Base-by-base conservation (phyloP, 2,888 invertebrate species). In the Orthosia incerta region DNA sequence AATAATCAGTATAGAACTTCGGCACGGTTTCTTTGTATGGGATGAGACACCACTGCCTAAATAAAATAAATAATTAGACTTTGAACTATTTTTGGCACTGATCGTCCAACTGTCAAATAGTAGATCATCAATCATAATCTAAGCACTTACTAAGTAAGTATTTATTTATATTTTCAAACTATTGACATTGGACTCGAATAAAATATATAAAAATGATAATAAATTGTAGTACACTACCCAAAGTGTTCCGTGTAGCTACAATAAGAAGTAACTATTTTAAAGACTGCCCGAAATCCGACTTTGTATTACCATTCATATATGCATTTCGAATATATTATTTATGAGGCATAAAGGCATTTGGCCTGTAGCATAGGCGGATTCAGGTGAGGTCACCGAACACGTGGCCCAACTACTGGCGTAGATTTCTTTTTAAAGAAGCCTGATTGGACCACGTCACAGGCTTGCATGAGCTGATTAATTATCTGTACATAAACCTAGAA, bases 261-360 rank as follows among this genome's bases (percentile, higher is more conserved):
- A 68, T 9, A 65, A 13, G 11, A 68, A 51, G 18, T 15, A 51
- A n/a, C n/a, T 51, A 51, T 51, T n/a, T 67, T 48, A 23, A 67
- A 50, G 31, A 39, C 4, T 9, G 16, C 20, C 15, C 13, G 0
- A 13, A 20, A 31, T 4, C n/a, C 4, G 46, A 9, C 16, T 23
- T 39, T 16, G 23, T 69, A n/a, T 55, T n/a, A n/a, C n/a, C n/a
- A 70, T 70, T 55, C 13, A 20, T 70, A n/a, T 2, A 15, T 51
- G 20, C 13, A 46, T 70, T 70, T 70, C 46, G 9, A 46, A 70
- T 53, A n/a, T 15, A 55, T 16, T 23, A 68, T 39, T 31, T 72
- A 56, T 48, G 13, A 45, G n/a, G 11, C 45, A 16, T 53, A 16
- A 5, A 20, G 51, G 23, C 15, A 48, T 20, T 31, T 31, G 18